Evolutionary conservation across 2,113 vertebrate genomes (phyloP).

Genomic region (Aphelocoma coerulescens): DNA sequence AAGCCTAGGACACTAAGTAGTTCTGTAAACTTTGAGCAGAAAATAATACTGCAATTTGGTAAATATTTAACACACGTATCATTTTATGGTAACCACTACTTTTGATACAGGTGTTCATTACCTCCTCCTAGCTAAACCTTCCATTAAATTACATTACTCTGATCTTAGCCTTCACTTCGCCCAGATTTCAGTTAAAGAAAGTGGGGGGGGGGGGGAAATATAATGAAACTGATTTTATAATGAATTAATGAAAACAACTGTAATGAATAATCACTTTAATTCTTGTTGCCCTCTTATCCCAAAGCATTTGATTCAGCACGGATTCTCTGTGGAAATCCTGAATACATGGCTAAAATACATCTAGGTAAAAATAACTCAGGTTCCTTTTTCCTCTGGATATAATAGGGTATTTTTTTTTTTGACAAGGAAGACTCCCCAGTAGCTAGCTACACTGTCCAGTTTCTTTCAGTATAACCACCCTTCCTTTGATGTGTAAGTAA

Average conservation of each 20-base stretch:
- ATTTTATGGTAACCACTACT: slow-evolving; percentile 19
- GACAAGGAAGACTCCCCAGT: background rate
- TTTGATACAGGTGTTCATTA: slow-evolving; percentile 37
- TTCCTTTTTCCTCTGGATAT: background rate
- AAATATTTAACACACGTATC: slow-evolving; percentile 49
- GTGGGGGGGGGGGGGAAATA: background rate
- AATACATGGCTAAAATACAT: background rate
- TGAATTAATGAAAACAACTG: background rate
- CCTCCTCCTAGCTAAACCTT: background rate
- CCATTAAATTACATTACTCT: background rate
- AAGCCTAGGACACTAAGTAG: slow-evolving; percentile 47
- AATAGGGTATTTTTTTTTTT: background rate
- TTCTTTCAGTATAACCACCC: background rate
- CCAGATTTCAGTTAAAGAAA: background rate
- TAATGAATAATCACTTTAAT: background rate
- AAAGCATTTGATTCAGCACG: background rate
- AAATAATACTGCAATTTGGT: slow-evolving; percentile 32
- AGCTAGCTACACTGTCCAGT: background rate
- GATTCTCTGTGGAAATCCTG: background rate
- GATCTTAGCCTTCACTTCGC: background rate
- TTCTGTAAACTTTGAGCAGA: slow-evolving; percentile 54
- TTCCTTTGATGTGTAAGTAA: slow-evolving; percentile 11
- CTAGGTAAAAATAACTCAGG: background rate
- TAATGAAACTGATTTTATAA: background rate
- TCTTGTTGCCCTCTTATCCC: background rate